phyloP scores from a whole-genome alignment of 2,797 vertebrate species.

The Poecilia wingei region DNA sequence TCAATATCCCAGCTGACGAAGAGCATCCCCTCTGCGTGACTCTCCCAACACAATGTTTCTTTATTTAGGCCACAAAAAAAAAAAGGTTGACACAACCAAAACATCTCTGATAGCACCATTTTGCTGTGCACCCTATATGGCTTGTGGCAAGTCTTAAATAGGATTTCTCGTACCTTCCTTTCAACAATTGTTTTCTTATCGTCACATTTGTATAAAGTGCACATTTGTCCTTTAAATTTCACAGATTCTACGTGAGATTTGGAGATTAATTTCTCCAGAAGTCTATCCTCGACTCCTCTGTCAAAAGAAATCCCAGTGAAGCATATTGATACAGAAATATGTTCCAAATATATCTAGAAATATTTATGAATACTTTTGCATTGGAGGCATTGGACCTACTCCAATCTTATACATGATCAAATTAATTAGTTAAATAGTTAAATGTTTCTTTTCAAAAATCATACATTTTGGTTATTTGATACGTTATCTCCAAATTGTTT shows the following conservation, averaged over 20 bases:
- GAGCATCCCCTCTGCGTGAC: background rate
- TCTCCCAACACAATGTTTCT: background rate
- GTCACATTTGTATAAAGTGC: background rate
- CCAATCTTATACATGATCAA: background rate
- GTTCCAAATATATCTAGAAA: background rate
- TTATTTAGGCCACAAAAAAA: background rate
- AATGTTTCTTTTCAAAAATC: background rate
- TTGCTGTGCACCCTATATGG: too few relatives aligned
- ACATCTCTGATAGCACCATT: background rate
- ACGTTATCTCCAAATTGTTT: background rate
- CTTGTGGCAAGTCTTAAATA: background rate
- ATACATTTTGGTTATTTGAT: background rate
- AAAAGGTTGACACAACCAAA: background rate
- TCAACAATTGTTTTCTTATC: background rate
- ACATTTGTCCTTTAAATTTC: background rate
- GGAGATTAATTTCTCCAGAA: background rate
- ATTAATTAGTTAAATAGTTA: background rate
- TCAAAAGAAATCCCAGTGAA: background rate
- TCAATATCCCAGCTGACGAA: background rate
- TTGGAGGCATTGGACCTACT: background rate
- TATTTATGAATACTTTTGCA: background rate
- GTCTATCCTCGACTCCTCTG: background rate
- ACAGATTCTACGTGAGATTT: background rate
- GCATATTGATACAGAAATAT: background rate
- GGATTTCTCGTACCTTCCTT: background rate